Conservation (phyloP, 30 jellyfish, hydroid and myxozoan species). For the Pelagia noctiluca region DNA sequence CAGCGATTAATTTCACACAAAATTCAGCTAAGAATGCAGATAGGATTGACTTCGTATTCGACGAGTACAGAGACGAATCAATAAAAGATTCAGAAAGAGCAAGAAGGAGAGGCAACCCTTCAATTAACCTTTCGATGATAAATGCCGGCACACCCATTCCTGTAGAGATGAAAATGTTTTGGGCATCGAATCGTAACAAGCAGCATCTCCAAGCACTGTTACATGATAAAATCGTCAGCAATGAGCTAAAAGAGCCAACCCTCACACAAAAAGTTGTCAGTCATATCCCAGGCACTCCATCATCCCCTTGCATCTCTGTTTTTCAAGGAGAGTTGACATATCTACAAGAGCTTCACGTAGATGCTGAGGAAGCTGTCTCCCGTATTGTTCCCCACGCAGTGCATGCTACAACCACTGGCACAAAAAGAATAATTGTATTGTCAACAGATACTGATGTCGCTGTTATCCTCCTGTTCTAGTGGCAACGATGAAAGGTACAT, state of each 20-base stretch:
- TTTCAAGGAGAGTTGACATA: background rate
- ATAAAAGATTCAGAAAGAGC: conserved; percentile 8
- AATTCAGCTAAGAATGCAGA: background rate
- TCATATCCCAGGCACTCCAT: conserved; percentile 10
- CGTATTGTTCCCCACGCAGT: conserved; percentile 41
- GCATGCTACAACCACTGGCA: conserved; percentile 27
- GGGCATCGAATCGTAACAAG: conserved; percentile 16
- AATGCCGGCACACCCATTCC: conserved; percentile 26
- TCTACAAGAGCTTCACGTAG: conserved; percentile 21
- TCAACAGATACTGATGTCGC: conserved; percentile 28
- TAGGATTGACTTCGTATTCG: conserved; percentile 11
- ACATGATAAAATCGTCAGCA: background rate
- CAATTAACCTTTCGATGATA: conserved; percentile 8
- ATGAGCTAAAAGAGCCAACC: background rate
- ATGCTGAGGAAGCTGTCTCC: conserved; percentile 33
- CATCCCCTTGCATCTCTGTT: conserved; percentile 3
- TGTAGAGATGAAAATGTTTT: conserved; percentile 3
- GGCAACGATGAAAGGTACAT: background rate
- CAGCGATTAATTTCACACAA: background rate
- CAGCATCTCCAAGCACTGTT: background rate
- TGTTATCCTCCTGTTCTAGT: conserved; percentile 10
- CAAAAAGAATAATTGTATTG: conserved; percentile 37
- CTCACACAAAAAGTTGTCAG: conserved; percentile 37
- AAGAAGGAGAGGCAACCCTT: background rate
- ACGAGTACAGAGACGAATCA: background rate